Conservation (phyloP, 2,797 vertebrate genomes). For the Alosa sapidissima region DNA sequence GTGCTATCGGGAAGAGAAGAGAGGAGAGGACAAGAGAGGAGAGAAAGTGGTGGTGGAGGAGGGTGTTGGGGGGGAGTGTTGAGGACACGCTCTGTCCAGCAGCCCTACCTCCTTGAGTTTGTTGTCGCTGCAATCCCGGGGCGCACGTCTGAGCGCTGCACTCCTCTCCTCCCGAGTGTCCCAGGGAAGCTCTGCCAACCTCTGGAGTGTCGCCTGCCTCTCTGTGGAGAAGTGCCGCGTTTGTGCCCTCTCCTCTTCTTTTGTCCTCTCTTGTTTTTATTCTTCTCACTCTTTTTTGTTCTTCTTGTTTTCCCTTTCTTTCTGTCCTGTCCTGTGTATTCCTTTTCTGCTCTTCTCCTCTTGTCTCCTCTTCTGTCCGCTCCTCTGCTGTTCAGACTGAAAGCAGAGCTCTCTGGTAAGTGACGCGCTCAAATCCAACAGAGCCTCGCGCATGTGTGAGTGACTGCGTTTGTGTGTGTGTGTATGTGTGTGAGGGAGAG, state of each 20-base stretch:
- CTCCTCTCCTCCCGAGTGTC: neutral
- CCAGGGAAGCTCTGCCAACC: neutral
- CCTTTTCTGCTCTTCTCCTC: neutral
- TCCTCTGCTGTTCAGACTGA: slow-evolving; percentile 21
- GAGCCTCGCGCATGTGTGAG: slow-evolving; percentile 35
- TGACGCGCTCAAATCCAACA: slow-evolving; percentile 51
- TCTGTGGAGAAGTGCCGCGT: neutral
- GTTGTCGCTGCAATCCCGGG: neutral
- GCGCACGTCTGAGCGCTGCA: neutral
- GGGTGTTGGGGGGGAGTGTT: neutral
- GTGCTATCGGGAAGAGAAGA: neutral
- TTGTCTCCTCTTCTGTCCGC: slow-evolving; percentile 17
- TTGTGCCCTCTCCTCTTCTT: neutral
- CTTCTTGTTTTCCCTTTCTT: neutral
- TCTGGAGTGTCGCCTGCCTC: neutral
- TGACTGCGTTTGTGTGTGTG: slow-evolving; percentile 24
- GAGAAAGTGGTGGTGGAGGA: neutral
- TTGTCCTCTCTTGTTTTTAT: neutral
- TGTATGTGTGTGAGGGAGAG: slow-evolving; percentile 22
- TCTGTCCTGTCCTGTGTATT: slow-evolving; percentile 1
- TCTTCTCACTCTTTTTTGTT: neutral
- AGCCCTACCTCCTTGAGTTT: slow-evolving; percentile 11
- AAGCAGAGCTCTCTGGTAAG: slow-evolving; percentile 50
- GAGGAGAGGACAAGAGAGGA: neutral
- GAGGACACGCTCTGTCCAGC: neutral